Percentiles rank a stretch among this genome's conserved stretches.
Conservation (phyloP, 2,113 vertebrate species). For the Caloenas nicobarica region DNA sequence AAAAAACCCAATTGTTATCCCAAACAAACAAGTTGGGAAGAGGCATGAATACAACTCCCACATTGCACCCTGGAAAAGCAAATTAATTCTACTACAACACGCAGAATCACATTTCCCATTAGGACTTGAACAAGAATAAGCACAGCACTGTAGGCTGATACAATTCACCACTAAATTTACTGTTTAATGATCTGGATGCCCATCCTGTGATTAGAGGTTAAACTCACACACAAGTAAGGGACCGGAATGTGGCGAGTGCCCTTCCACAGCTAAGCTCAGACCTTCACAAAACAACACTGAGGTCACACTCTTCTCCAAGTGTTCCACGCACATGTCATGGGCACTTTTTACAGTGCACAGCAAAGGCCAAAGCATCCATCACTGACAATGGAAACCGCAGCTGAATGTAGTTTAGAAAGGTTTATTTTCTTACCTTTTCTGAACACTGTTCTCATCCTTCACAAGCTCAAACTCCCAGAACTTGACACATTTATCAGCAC, state of each 20-base stretch:
- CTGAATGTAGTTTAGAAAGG: background rate
- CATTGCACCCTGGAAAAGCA: background rate
- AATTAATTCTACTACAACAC: background rate
- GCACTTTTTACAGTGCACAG: background rate
- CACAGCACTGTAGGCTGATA: background rate
- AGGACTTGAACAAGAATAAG: background rate
- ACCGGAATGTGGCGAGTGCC: background rate
- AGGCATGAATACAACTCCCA: background rate
- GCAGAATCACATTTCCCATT: background rate
- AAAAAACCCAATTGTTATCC: background rate
- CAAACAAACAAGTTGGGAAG: background rate
- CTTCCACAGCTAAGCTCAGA: background rate
- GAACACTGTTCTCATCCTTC: conserved; percentile 80
- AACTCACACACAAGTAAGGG: background rate
- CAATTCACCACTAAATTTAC: background rate
- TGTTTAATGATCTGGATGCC: background rate
- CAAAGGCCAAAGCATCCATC: background rate
- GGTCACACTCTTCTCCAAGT: background rate
- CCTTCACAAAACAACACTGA: background rate
- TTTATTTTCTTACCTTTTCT: conserved; percentile 81
- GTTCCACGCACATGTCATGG: background rate
- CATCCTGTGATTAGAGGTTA: background rate
- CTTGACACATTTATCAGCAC: conserved; percentile 93
- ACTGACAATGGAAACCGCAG: accelerated
- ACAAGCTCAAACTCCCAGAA: conserved; percentile 99